A percentile compares a stretch with the other conserved stretches of the same genome.
Evolutionary conservation across 2,888 invertebrate genomes (phyloP).

Genomic region (Calliphora vomitoria): DNA sequence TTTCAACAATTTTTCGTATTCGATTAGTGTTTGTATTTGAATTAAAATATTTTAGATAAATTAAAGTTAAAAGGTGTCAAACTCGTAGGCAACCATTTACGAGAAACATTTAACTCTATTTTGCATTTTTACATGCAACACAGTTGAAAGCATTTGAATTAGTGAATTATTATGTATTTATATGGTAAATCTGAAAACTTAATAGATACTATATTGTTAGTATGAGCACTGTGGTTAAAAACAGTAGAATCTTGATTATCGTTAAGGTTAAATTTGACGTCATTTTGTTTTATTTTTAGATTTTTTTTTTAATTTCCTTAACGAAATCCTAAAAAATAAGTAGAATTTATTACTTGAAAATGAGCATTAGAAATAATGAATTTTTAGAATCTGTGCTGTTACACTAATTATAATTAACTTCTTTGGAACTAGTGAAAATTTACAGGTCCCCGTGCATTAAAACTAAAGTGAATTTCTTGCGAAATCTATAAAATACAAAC

Average conservation of each 20-base stretch:
- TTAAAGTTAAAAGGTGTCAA: conserved; percentile 47
- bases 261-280: neutral
- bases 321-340: no score
- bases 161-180: no score
- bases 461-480: no score
- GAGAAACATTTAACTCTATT: conserved; percentile 23
- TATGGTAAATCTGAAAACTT: no score
- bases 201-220: neutral
- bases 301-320: no score
- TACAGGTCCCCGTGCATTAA: no score
- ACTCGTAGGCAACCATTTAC: conserved; percentile 17
- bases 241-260: neutral
- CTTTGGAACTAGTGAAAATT: no score
- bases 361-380: no score
- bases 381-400: neutral
- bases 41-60: conserved; percentile 16
- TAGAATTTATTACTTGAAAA: no score
- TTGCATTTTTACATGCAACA: conserved; percentile 19
- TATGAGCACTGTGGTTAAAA: neutral
- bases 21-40: conserved; percentile 26
- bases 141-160: neutral
- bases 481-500: no score
- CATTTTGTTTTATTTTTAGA: no score
- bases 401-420: no score
- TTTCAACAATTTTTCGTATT: conserved; percentile 31